Percentiles rank a stretch among this genome's conserved stretches.
These are phyloP conservation scores for Panagrolaimus sp. DNA, from an alignment of 1,140 invertebrate species.

Conservation along the genomic window DNA sequence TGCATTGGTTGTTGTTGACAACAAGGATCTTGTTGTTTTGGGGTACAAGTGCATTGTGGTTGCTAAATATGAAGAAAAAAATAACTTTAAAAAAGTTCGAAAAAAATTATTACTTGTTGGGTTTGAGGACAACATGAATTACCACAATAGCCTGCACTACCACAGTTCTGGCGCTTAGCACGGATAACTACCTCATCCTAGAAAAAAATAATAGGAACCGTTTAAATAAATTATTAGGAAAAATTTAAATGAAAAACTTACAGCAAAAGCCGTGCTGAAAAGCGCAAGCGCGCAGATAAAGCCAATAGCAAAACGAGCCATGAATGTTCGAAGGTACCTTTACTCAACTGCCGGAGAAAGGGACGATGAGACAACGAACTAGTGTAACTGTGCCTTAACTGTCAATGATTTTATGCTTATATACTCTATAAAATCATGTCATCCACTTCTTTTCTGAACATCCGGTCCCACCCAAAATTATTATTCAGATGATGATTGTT, in stretches of 20 bases:
- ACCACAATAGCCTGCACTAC: constrained; percentile 8
- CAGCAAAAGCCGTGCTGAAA: constrained; percentile 6
- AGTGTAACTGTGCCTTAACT: no score
- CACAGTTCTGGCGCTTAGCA: constrained; percentile 12
- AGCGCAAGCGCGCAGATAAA: constrained; percentile 10
- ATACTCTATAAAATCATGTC: no score
- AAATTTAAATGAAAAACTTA: neutral
- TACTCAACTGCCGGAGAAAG: no score
- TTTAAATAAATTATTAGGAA: neutral
- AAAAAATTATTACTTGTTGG: neutral
- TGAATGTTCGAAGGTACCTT: neutral
- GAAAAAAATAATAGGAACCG: neutral
- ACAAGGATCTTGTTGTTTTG: neutral
- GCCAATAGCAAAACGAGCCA: constrained; percentile 12
- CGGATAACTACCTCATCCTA: constrained; percentile 14
- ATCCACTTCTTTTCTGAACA: no score
- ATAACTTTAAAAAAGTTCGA: no score
- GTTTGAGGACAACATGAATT: constrained; percentile 11
- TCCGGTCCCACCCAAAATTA: no score
- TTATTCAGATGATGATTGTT: no score
- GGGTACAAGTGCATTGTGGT: neutral
- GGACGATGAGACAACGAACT: no score
- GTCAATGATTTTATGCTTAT: no score
- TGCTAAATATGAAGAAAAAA: no score
- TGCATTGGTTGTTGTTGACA: neutral